phyloP scores from a whole-genome alignment of 92 coral and sea anemone genomes.

The Pocillopora grandis region DNA sequence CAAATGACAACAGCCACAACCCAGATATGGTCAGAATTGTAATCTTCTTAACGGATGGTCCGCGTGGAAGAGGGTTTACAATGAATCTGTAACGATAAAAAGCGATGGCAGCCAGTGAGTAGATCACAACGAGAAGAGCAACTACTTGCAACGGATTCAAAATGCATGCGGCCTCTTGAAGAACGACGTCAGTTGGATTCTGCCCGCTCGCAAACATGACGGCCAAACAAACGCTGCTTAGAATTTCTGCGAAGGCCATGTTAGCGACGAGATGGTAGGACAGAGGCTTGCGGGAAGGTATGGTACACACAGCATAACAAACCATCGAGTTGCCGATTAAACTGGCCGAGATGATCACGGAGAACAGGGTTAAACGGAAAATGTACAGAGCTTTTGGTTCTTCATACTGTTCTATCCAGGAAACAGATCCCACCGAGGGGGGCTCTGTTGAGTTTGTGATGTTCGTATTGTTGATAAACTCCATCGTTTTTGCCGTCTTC shows the following conservation, averaged over 20 bases:
- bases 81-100: conserved; percentile 49
- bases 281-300: conserved; percentile 50
- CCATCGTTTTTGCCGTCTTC: too few relatives aligned
- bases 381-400: conserved; percentile 27
- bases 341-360: conserved; percentile 40
- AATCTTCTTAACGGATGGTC: conserved; percentile 3
- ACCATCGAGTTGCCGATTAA: conserved; percentile 57
- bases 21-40: conserved; percentile 2
- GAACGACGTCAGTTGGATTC: background rate
- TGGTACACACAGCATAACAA: too few relatives aligned
- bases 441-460: background rate
- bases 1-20: conserved; percentile 51
- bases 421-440: too few relatives aligned
- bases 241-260: conserved; percentile 62
- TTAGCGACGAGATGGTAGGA: conserved; percentile 61
- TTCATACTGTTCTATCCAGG: conserved; percentile 11
- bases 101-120: conserved; percentile 54
- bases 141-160: conserved; percentile 45
- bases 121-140: conserved; percentile 42
- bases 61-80: conserved; percentile 12
- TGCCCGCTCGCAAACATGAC: conserved; percentile 27
- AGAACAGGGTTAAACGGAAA: conserved; percentile 49
- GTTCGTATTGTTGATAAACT: background rate
- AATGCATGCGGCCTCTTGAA: conserved; percentile 35
- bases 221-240: conserved; percentile 42